Percentiles rank a stretch among this genome's conserved stretches.
phyloP scores from a whole-genome alignment of 2,113 vertebrate species.

The Albula glossodonta region DNA sequence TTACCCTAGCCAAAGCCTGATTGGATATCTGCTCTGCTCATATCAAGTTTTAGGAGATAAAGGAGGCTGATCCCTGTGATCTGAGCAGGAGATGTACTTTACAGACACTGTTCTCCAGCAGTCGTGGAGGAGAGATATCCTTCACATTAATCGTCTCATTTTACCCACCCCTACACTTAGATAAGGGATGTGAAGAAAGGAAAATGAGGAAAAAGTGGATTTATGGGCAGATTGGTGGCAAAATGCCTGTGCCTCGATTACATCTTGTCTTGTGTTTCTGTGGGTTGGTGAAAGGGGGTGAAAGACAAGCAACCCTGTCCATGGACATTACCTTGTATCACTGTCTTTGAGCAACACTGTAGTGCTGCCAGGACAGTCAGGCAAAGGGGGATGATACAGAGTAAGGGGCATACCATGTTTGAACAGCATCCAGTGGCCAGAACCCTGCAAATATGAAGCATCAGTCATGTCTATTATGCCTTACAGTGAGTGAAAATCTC shows the following conservation, averaged over 20 bases:
- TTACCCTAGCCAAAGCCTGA: background rate
- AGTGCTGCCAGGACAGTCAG: background rate
- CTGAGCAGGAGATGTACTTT: background rate
- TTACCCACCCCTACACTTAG: background rate
- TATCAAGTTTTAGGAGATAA: background rate
- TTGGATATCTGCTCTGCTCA: background rate
- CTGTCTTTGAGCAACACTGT: background rate
- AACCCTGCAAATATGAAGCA: background rate
- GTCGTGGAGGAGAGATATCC: background rate
- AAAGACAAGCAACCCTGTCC: background rate
- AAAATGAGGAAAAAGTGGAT: background rate
- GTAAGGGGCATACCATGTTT: background rate
- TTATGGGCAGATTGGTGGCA: background rate
- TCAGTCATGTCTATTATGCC: no score
- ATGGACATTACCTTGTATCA: background rate
- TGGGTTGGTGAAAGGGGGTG: background rate
- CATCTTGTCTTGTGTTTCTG: background rate
- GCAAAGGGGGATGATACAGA: background rate
- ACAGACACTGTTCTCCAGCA: background rate
- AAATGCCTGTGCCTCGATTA: background rate
- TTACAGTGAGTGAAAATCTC: no score
- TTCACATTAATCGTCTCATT: background rate
- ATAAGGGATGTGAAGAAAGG: background rate
- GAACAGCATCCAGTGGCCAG: background rate
- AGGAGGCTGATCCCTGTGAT: background rate